A percentile compares a stretch with the other conserved stretches of the same genome.
phyloP scores from a whole-genome alignment of 2,797 vertebrate species.

The Sebastes hubbsi region DNA sequence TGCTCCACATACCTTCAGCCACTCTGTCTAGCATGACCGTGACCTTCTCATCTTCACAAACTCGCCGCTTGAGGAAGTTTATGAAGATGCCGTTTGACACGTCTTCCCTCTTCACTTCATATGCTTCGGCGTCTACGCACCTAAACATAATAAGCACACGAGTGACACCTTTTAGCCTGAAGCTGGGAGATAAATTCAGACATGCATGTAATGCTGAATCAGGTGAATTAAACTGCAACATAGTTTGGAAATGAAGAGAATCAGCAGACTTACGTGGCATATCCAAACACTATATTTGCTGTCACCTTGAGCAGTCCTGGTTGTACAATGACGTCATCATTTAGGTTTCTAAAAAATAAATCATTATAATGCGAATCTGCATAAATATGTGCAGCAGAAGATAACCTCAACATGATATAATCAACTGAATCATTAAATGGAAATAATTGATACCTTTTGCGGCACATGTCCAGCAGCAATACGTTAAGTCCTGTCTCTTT shows the following conservation, averaged over 20 bases:
- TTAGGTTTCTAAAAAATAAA: constrained; percentile 81
- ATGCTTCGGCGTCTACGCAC: constrained; percentile 88
- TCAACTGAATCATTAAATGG: not conserved
- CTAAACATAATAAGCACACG: constrained; percentile 61
- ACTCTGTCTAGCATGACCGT: constrained; percentile 90
- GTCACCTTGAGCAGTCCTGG: constrained; percentile 86
- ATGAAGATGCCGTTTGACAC: constrained; percentile 89
- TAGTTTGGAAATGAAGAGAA: not conserved
- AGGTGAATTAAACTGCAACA: not conserved
- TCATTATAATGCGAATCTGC: not conserved
- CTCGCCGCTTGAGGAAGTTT: constrained; percentile 84
- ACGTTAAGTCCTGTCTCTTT: constrained; percentile 87
- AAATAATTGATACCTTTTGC: constrained; percentile 80
- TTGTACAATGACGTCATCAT: constrained; percentile 85
- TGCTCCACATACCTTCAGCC: constrained; percentile 84
- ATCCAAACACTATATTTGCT: constrained; percentile 90
- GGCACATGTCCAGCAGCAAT: constrained; percentile 92
- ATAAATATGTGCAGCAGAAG: not conserved
- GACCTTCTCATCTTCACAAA: constrained; percentile 89
- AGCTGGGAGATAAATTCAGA: not conserved
- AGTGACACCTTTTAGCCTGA: not conserved
- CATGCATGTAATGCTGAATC: not conserved
- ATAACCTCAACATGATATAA: not conserved
- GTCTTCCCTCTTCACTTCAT: constrained; percentile 85
- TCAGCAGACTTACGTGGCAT: constrained; percentile 86